Base-by-base conservation (phyloP, 2,113 vertebrate genomes). In the Bos indicus region DNA sequence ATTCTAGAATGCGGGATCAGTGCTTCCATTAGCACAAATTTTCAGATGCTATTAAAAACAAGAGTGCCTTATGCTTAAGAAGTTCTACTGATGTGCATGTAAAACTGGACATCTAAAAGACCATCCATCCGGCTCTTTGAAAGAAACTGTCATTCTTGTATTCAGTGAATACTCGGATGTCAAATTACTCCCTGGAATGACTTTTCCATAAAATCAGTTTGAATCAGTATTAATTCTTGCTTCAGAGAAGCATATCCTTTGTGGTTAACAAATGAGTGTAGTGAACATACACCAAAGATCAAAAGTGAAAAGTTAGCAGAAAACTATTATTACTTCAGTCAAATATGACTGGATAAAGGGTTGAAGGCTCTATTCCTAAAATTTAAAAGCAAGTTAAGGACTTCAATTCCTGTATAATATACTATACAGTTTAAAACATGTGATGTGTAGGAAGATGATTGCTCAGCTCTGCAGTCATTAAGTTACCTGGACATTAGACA, bases 91-190 rank as follows among this genome's bases (percentile, higher is more conserved):
- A 86, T 25, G 1, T 26, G 54, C 16, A 3, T 59, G 6, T 62
- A 52, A 62, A 71, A 56, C 28, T 12, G 54, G 77, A 43, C 7
- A 52, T 54, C 52, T 54, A 26, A 81, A 88, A 71, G 40, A 26
- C 15, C 40, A 30, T 48, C 48, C 25, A 82, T 54, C 48, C 12
- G 77, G 81, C 15, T 64, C 60, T 95, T 82, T 48, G 74, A 88
- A 80, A 96, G 59, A 90, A 94, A 95, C 92, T 90, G 88, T 93
- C 80, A 67, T 92, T 78, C 64, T 92, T 94, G 36, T 51, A 92
- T 82, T 92, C 62, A 94, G 64, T 94, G 95, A 91, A 91, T 98
- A 97, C 90, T 88, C 80, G 23, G 43, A 95, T 90, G 62, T 88
- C 74, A 52, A 62, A 48, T 78, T 60, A 43, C 33, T 96, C 96